Base-by-base conservation (phyloP, 2,113 vertebrate species). In the Ariopsis seemanni region DNA sequence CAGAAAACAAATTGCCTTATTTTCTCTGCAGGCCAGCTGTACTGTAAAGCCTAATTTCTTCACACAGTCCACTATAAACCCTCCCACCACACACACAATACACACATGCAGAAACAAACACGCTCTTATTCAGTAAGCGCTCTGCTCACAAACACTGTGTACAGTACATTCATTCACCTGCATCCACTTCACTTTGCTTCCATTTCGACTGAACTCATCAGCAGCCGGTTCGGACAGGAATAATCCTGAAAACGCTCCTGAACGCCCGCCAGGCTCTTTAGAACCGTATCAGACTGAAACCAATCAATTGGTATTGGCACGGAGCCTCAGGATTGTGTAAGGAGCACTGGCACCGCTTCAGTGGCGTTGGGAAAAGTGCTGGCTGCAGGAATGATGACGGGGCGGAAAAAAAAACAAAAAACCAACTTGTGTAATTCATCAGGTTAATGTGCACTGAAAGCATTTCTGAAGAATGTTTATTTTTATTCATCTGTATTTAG, bases 1-100 rank as follows among this genome's bases (percentile, higher is more conserved):
- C 87, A 91, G 90, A 90, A 92, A 91, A 93, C 89, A 93, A 92
- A 94, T 91, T 15, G 90, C 84, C 90, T 90, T 85, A 85, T 88
- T 92, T 93, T 91, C 89, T 91, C 85, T 91, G 86, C 88, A 72
- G 88, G 89, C 85, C 90, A 85, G 88, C 89, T 81, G 85, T 86
- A 65, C 83, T 83, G 85, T 87, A 50, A 90, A 89, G 87, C 89
- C 78, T 84, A 34, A 85, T 85, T 87, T 84, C 81, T 82, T 89
- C 90, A 89, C 65, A 42, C 52, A 82, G 87, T 80, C 18, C 2
- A 57, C 72, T 63, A 48, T 75, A 69, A 67, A 65, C 65, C 85
- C 63, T 75, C 18, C 60, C 77, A 57, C 81, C 20, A 55, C 63
- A 86, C 60, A 55, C 50, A 62, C 20, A 52, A 74, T 1, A 48